Conservation (phyloP, 2,888 invertebrate species). For the Caenorhabditis sulstoni region DNA sequence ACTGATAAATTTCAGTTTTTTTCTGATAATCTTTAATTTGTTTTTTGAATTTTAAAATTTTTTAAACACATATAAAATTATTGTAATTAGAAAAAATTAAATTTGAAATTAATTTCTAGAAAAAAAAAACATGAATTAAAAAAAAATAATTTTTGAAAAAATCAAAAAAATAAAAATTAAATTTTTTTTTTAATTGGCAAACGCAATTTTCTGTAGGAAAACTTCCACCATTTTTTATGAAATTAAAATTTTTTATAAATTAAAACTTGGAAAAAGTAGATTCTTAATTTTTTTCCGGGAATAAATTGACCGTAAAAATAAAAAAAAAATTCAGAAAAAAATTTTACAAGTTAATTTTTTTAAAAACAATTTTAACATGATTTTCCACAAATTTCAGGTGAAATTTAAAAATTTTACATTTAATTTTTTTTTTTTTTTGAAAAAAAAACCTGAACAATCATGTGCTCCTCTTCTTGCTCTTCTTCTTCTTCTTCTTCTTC, state of each 20-base stretch:
- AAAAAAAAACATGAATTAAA: too few species aligned
- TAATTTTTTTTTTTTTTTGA: not conserved
- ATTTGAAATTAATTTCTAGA: too few species aligned
- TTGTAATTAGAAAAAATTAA: too few species aligned
- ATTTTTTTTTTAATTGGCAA: not conserved
- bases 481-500: not conserved
- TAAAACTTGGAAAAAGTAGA: too few species aligned
- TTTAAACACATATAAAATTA: too few species aligned
- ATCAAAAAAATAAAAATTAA: not conserved
- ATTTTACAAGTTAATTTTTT: not conserved
- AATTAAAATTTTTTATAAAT: not conserved
- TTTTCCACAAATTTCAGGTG: too few species aligned
- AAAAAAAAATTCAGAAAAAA: too few species aligned
- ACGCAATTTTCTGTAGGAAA: not conserved
- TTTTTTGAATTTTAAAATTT: too few species aligned
- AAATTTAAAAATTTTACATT: too few species aligned
- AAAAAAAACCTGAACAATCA: constrained; percentile 12
- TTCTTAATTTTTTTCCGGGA: not conserved
- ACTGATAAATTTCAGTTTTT: not conserved
- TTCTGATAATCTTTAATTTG: too few species aligned
- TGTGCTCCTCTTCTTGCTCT: not conserved
- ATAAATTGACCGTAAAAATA: too few species aligned
- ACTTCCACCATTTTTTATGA: constrained; percentile 1
- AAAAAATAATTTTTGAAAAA: too few species aligned
- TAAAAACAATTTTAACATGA: not conserved